A percentile compares a stretch with the other conserved stretches of the same genome.
Evolutionary conservation across 2,797 vertebrate genomes (phyloP).

Genomic region (Chlorospingus flavigularis): DNA sequence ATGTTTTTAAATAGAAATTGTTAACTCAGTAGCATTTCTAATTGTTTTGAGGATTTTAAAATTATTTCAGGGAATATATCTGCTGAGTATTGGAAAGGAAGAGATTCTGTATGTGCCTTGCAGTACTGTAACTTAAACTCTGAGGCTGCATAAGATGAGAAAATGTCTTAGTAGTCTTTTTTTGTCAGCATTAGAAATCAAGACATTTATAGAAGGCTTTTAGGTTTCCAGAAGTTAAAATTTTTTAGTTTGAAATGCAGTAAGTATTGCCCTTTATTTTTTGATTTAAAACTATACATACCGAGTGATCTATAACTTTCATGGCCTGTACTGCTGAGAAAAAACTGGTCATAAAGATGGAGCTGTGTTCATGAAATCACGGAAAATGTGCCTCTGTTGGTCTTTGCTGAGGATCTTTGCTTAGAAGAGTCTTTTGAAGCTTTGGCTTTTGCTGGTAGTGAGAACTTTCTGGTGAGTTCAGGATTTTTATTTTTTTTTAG

Average conservation of each 20-base stretch:
- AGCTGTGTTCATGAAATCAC: neutral
- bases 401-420: neutral
- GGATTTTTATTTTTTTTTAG: neutral
- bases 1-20: conserved; percentile 71
- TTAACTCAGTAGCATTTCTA: conserved; percentile 80
- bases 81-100: conserved; percentile 73
- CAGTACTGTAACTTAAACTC: conserved; percentile 74
- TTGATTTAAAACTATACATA: neutral
- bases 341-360: neutral
- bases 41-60: conserved; percentile 72
- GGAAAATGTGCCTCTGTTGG: neutral
- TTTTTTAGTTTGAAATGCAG: conserved; percentile 51
- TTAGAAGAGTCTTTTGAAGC: neutral
- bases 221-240: conserved; percentile 70
- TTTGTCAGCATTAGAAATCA: conserved; percentile 63
- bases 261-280: conserved; percentile 46
- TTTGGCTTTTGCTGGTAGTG: neutral
- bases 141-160: conserved; percentile 62
- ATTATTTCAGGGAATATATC: conserved; percentile 79
- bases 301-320: neutral
- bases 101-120: conserved; percentile 82
- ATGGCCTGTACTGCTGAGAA: conserved; percentile 12
- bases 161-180: conserved; percentile 46
- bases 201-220: conserved; percentile 57
- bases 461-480: neutral